Evolutionary conservation across 2,113 vertebrate genomes (phyloP).

Genomic region (Hucho hucho): DNA sequence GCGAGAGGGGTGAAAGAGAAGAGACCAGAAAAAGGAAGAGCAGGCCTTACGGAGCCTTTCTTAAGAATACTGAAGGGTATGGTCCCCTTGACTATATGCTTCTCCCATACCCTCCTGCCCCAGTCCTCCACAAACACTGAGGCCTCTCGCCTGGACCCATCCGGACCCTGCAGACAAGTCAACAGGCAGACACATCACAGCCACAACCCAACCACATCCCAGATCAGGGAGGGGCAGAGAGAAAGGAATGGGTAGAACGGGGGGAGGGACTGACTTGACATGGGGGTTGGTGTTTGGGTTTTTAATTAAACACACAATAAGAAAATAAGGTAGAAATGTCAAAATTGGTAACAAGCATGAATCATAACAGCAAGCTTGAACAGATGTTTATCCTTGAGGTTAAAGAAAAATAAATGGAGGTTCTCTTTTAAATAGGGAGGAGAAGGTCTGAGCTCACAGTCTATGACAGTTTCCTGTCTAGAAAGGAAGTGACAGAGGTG

Average conservation of each 20-base stretch:
- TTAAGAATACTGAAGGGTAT: slow-evolving; percentile 75
- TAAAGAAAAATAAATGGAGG: no score
- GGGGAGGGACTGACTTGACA: background rate
- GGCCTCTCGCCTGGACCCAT: slow-evolving; percentile 65
- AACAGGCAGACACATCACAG: slow-evolving; percentile 36
- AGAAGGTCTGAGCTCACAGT: background rate
- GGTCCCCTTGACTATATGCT: slow-evolving; percentile 78
- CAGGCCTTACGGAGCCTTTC: slow-evolving; percentile 76
- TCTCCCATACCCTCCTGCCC: slow-evolving; percentile 78
- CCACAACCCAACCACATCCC: slow-evolving; percentile 15
- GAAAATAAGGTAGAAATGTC: background rate
- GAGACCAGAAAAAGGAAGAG: slow-evolving; percentile 26
- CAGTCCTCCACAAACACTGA: slow-evolving; percentile 79
- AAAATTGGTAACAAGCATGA: background rate
- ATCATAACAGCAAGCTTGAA: background rate
- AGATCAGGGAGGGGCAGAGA: background rate
- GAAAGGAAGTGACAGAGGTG: background rate
- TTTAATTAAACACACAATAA: background rate
- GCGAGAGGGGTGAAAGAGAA: slow-evolving; percentile 31
- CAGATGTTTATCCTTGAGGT: background rate
- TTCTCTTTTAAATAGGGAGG: no score
- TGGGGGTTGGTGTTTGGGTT: background rate
- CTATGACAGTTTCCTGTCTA: background rate
- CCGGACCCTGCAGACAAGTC: slow-evolving; percentile 68
- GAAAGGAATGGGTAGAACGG: background rate